These are phyloP conservation scores for Parnassius glacialis DNA, from an alignment of 2,888 invertebrate species.

Conservation along the genomic window DNA sequence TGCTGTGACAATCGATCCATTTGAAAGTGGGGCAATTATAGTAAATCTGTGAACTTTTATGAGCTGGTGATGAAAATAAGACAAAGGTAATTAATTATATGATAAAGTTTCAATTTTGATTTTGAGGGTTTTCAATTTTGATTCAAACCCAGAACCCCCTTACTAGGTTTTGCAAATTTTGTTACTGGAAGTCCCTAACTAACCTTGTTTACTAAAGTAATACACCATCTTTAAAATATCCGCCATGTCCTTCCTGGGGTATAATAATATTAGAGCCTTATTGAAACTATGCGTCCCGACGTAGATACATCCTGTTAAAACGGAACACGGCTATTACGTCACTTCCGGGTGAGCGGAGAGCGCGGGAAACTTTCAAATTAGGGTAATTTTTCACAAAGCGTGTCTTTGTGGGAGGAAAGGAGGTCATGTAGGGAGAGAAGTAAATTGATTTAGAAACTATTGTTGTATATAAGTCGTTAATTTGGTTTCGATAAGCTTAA, in stretches of 20 bases:
- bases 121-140: too few relatives aligned
- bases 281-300: slow-evolving; percentile 44
- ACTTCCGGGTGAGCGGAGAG: slow-evolving; percentile 45
- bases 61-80: too few relatives aligned
- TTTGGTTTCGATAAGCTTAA: background rate
- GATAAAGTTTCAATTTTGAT: too few relatives aligned
- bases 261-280: slow-evolving; percentile 35
- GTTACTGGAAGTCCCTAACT: too few relatives aligned
- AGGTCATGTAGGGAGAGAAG: slow-evolving; percentile 13
- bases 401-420: slow-evolving; percentile 24
- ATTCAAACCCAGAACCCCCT: too few relatives aligned
- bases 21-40: too few relatives aligned
- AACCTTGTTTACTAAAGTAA: too few relatives aligned
- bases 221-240: slow-evolving; percentile 7
- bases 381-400: slow-evolving; percentile 48
- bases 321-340: slow-evolving; percentile 59
- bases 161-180: too few relatives aligned
- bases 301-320: slow-evolving; percentile 44
- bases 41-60: too few relatives aligned
- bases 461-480: slow-evolving; percentile 5
- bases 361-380: slow-evolving; percentile 45
- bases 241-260: background rate
- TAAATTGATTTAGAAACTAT: slow-evolving; percentile 18
- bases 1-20: too few relatives aligned
- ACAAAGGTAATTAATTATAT: too few relatives aligned